Conservation (phyloP, 2,797 vertebrate species). For the Thamnophis elegans region DNA sequence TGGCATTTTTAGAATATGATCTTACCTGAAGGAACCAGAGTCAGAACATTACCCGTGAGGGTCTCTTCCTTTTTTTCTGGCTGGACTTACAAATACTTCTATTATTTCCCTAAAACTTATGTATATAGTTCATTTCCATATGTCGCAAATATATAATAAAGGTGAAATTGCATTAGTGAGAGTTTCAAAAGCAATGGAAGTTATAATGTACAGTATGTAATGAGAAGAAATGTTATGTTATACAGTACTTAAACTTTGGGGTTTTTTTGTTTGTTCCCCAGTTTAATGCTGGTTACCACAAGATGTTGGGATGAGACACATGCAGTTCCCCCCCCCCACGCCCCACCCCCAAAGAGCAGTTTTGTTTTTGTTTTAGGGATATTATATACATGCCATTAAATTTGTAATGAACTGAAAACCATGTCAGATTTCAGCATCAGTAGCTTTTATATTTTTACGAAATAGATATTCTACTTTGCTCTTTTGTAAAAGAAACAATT, state of each 20-base stretch:
- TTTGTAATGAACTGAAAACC: slow-evolving; percentile 49
- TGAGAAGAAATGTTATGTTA: neutral
- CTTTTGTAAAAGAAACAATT: slow-evolving; percentile 43
- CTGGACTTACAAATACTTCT: slow-evolving; percentile 51
- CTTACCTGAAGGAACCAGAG: slow-evolving; percentile 38
- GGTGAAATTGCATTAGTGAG: slow-evolving; percentile 52
- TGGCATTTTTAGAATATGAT: slow-evolving; percentile 35
- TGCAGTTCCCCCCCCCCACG: neutral
- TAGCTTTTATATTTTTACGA: slow-evolving; percentile 42
- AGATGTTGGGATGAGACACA: neutral
- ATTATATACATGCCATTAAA: neutral
- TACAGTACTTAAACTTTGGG: neutral
- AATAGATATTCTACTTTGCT: slow-evolving; percentile 42
- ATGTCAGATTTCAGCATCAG: slow-evolving; percentile 56
- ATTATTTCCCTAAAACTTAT: slow-evolving; percentile 45
- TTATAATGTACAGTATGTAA: neutral
- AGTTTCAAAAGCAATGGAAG: slow-evolving; percentile 28
- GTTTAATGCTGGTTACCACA: neutral
- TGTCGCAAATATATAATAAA: slow-evolving; percentile 44
- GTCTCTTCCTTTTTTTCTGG: slow-evolving; percentile 46
- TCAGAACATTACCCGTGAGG: slow-evolving; percentile 56
- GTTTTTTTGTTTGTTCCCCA: neutral
- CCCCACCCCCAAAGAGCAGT: too few relatives aligned
- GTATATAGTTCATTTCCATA: slow-evolving; percentile 53
- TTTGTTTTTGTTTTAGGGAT: neutral